Evolutionary conservation across 2,113 vertebrate genomes (phyloP).

Genomic region (Grantiella picta): DNA sequence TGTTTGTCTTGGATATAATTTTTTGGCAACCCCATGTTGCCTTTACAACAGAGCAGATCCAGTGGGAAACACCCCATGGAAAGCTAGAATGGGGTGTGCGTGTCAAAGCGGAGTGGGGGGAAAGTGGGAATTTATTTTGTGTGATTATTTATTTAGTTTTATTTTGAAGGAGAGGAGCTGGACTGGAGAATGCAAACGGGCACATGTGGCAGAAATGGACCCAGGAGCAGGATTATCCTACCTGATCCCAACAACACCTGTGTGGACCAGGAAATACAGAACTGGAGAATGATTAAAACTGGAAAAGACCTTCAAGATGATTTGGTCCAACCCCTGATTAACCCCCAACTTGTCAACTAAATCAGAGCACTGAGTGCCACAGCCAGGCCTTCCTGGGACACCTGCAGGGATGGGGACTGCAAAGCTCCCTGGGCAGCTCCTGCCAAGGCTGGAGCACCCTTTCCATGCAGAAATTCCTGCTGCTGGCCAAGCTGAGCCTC

Average conservation of each 20-base stretch:
- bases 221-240: not conserved
- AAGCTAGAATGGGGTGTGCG: not conserved
- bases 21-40: not conserved
- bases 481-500: not conserved
- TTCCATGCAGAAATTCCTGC: not conserved
- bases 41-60: not conserved
- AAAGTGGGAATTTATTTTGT: not conserved
- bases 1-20: not conserved
- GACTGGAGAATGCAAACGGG: not conserved
- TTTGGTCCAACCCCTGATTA: not conserved
- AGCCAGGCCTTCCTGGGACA: not conserved
- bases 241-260: not conserved
- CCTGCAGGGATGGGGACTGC: not conserved
- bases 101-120: fast-evolving
- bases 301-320: not conserved
- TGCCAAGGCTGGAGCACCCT: fast-evolving
- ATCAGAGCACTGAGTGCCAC: not conserved
- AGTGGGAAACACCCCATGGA: not conserved
- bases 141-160: too few relatives aligned
- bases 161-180: not conserved
- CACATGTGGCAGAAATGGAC: not conserved
- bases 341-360: not conserved
- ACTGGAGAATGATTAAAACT: not conserved
- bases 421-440: not conserved
- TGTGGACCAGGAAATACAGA: not conserved